Evolutionary conservation across 2,113 vertebrate genomes (phyloP), one percentile per base, ranked within the genome.

Genomic region (Zootoca vivipara): DNA sequence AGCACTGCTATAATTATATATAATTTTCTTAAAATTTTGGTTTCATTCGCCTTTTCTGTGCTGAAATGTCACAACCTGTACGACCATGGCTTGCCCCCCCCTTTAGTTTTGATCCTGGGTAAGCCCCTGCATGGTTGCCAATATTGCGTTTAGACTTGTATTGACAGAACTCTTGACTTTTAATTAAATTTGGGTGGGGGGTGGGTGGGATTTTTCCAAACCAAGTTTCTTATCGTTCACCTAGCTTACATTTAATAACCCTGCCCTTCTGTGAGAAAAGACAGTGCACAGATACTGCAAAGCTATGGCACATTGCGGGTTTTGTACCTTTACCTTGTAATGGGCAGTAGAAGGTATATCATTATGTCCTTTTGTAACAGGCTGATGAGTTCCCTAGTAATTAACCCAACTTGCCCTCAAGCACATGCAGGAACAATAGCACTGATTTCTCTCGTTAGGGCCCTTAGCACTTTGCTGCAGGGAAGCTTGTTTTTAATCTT

Each of bases 341-440:
- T 70, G n/a, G 85, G 8, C 40, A 56, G 26, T 52, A 78, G 13
- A 26, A 69, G 18, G 82, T 24, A 73, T 73, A 42, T 84, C 82
- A 84, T 84, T 72, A 79, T 20, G 33, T 72, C 78, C 22, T 86
- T 86, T 86, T 86, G 77, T 69, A 80, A 86, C 38, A 86, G 26
- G 42, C 42, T 79, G 85, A 84, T 84, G 82, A 84, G 82, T 72
- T 79, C 65, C 9, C 64, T 70, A 5, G 77, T 70, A 86, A 86
- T 80, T 86, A 86, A 86, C 78, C 75, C 78, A 69, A 86, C 22
- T 52, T 70, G 26, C 42, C 46, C 77, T 70, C 67, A 52, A 46
- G 65, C 78, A 33, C 46, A 38, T 13, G 0, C 40, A 80, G 24
- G 64, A 86, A 86, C 64, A 86, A 86, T 78, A 33, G 12, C 28